These are phyloP conservation scores for Heliconius cydno DNA, from an alignment of 2,888 invertebrate genomes.

Conservation along the genomic window DNA sequence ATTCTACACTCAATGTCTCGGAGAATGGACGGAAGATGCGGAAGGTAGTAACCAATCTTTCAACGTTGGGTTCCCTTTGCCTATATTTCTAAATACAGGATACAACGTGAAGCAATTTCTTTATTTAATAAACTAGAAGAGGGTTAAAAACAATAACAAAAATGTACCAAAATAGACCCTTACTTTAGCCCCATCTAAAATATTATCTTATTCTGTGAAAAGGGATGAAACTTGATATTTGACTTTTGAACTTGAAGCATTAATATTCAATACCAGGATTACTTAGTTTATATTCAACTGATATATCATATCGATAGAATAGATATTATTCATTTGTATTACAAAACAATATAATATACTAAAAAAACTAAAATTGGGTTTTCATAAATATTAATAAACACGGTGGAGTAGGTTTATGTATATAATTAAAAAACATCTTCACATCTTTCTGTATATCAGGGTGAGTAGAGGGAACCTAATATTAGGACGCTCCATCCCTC, in stretches of 20 bases:
- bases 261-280: background rate
- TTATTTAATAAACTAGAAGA: background rate
- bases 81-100: background rate
- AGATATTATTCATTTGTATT: background rate
- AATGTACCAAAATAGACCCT: background rate
- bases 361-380: background rate
- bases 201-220: conserved; percentile 3
- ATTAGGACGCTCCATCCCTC: too few species aligned
- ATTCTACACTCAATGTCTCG: background rate
- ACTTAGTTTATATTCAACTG: background rate
- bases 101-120: background rate
- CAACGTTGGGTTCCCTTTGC: background rate
- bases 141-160: background rate
- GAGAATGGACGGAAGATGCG: background rate
- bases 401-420: too few species aligned
- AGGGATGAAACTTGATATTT: conserved; percentile 11
- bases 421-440: too few species aligned
- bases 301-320: background rate
- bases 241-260: conserved; percentile 8
- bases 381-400: background rate
- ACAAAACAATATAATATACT: too few species aligned
- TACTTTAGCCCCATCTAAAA: background rate
- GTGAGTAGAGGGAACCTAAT: too few species aligned
- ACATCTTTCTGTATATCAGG: too few species aligned
- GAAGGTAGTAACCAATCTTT: background rate